phyloP scores from a whole-genome alignment of 2,888 invertebrate species.

The Ennomos quercinarius region DNA sequence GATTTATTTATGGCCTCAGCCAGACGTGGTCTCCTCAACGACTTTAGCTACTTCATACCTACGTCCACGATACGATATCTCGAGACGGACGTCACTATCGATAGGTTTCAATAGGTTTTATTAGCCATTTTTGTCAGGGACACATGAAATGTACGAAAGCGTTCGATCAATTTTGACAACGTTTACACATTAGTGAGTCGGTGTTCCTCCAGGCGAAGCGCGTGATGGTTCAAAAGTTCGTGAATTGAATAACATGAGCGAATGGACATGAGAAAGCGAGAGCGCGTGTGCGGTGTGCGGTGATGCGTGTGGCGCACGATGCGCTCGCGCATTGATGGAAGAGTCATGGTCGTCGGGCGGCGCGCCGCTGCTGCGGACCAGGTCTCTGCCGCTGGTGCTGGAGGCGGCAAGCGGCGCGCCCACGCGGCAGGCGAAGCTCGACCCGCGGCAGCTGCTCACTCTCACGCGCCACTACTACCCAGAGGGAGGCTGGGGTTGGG shows the following conservation, averaged over 20 bases:
- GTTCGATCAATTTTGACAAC: conserved; percentile 27
- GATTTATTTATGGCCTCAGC: conserved; percentile 69
- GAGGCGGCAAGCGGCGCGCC: conserved; percentile 81
- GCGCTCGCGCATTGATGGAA: conserved; percentile 82
- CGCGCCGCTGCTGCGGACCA: conserved; percentile 87
- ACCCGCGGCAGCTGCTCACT: conserved; percentile 86
- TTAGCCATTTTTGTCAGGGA: conserved; percentile 30
- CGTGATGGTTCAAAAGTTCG: conserved; percentile 24
- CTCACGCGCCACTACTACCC: conserved; percentile 94
- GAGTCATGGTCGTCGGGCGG: conserved; percentile 85
- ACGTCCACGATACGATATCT: conserved; percentile 30
- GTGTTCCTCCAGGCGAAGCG: conserved; percentile 28
- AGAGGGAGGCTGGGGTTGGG: conserved; percentile 96
- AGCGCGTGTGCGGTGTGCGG: conserved; percentile 62
- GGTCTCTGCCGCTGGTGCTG: conserved; percentile 88
- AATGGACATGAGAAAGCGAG: conserved; percentile 68
- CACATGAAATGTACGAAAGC: conserved; percentile 24
- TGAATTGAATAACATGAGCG: conserved; percentile 45
- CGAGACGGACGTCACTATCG: conserved; percentile 36
- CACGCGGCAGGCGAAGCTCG: conserved; percentile 78
- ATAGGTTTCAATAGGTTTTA: conserved; percentile 43
- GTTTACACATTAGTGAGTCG: conserved; percentile 11
- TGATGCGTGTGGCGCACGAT: conserved; percentile 77
- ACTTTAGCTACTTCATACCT: conserved; percentile 40
- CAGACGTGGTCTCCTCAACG: conserved; percentile 51